These are phyloP conservation scores for Phaetusa simplex DNA, from an alignment of 2,113 vertebrate genomes.

Conservation along the genomic window DNA sequence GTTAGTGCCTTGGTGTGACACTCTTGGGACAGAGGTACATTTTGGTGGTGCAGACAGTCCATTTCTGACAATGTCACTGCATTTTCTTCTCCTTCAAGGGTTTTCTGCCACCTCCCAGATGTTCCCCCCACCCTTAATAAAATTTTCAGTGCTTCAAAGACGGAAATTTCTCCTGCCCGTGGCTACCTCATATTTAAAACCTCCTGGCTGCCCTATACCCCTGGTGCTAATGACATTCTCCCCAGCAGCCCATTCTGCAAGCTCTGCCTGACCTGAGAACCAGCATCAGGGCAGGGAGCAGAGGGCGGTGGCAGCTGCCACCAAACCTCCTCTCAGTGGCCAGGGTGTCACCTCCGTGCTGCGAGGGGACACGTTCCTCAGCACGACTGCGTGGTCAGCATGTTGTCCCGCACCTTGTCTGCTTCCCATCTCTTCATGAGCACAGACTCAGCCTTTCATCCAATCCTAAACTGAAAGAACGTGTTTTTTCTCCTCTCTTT, in stretches of 20 bases:
- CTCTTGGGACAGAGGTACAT: background rate
- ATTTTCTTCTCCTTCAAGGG: background rate
- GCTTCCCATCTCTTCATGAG: background rate
- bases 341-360: rapidly evolving
- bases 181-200: background rate
- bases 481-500: background rate
- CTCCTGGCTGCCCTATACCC: rapidly evolving
- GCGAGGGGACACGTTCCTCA: rapidly evolving
- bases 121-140: background rate
- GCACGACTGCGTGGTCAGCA: rapidly evolving
- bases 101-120: background rate
- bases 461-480: constrained; percentile 18
- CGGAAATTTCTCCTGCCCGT: background rate
- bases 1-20: background rate
- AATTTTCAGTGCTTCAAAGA: background rate
- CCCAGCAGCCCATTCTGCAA: rapidly evolving
- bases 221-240: background rate
- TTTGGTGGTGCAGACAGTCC: background rate
- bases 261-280: background rate
- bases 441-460: constrained; percentile 31
- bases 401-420: background rate
- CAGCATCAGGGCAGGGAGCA: background rate
- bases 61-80: background rate
- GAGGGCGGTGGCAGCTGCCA: background rate
- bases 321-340: background rate